Percentiles rank a stretch among this genome's conserved stretches.
These are phyloP conservation scores for Hippoglossus hippoglossus DNA, from an alignment of 2,797 vertebrate genomes.

Conservation along the genomic window DNA sequence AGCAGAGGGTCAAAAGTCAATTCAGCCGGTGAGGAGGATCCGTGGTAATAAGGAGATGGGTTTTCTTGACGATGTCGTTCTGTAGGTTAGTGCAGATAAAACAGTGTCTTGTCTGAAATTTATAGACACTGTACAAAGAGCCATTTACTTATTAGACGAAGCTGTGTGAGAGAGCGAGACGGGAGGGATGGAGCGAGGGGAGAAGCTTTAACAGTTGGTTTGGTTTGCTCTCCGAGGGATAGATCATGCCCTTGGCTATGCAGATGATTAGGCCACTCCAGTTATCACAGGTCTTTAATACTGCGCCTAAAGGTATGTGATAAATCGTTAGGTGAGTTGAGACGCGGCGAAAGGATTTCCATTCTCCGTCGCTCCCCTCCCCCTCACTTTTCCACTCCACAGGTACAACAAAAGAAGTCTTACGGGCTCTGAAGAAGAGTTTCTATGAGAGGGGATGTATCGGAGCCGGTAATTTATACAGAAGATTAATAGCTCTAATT, in stretches of 20 bases:
- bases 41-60: slow-evolving; percentile 7
- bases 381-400: slow-evolving; percentile 71
- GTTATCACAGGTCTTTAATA: slow-evolving; percentile 83
- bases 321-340: slow-evolving; percentile 84
- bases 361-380: slow-evolving; percentile 58
- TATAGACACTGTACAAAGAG: slow-evolving; percentile 22
- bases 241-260: slow-evolving; percentile 71
- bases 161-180: slow-evolving; percentile 16
- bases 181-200: slow-evolving; percentile 16
- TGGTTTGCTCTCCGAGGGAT: slow-evolving; percentile 73
- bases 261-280: slow-evolving; percentile 80
- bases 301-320: slow-evolving; percentile 80
- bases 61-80: slow-evolving; percentile 15
- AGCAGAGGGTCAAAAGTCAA: slow-evolving; percentile 43
- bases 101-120: slow-evolving; percentile 5
- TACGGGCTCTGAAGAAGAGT: slow-evolving; percentile 64
- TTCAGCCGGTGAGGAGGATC: slow-evolving; percentile 12
- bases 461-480: slow-evolving; percentile 72
- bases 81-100: slow-evolving; percentile 4
- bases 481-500: slow-evolving; percentile 78
- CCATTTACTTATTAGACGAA: slow-evolving; percentile 9
- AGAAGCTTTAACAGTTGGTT: slow-evolving; percentile 72
- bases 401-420: slow-evolving; percentile 82
- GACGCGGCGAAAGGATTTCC: slow-evolving; percentile 60
- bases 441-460: slow-evolving; percentile 48